These are phyloP conservation scores for Agrochola lychnidis DNA, from an alignment of 2,888 invertebrate species.

Conservation along the genomic window DNA sequence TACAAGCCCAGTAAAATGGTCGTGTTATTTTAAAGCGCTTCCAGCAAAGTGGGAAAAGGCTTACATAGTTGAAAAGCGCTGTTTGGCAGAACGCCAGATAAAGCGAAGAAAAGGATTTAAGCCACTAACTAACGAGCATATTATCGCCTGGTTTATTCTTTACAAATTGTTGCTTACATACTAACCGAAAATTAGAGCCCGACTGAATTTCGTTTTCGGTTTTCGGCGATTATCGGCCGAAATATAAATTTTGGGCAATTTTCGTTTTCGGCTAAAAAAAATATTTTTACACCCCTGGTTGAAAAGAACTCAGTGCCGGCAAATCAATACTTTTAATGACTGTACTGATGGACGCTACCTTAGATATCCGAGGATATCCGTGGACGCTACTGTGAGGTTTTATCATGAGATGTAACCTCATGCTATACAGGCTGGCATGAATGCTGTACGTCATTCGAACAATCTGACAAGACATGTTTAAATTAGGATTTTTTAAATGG, in stretches of 20 bases:
- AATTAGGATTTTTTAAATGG: no score
- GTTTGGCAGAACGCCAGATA: conserved; percentile 35
- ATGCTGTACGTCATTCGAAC: no score
- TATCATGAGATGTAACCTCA: no score
- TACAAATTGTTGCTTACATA: conserved; percentile 6
- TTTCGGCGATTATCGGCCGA: no score
- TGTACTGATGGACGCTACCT: no score
- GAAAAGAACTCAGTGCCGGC: neutral
- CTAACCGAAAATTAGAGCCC: neutral
- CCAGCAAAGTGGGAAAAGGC: neutral
- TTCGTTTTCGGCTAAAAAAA: neutral
- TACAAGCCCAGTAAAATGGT: neutral
- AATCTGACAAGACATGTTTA: no score
- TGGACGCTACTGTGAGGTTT: no score
- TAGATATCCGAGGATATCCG: no score
- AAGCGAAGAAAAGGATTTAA: conserved; percentile 11
- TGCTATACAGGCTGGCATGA: no score
- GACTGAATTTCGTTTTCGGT: neutral
- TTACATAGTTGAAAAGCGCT: conserved; percentile 19
- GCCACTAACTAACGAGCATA: conserved; percentile 27
- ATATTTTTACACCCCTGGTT: no score
- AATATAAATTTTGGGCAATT: neutral
- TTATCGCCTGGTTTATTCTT: neutral
- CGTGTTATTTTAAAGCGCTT: conserved; percentile 19
- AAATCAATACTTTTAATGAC: no score